Percentiles rank a stretch among this genome's conserved stretches.
Conservation (phyloP, 2,888 invertebrate genomes). For the Trissolcus japonicus region DNA sequence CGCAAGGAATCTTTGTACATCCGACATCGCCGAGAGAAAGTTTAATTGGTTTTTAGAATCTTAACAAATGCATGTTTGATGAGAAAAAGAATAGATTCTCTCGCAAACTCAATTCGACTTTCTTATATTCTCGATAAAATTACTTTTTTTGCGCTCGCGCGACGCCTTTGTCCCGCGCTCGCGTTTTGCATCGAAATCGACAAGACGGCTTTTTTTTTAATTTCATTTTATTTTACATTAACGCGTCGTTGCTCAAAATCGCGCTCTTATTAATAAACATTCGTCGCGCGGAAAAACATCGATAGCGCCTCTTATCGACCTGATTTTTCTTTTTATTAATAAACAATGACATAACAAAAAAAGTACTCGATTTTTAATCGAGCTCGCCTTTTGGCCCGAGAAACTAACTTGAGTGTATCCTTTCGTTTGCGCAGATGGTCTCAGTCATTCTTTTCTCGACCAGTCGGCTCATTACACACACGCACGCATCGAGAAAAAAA, state of each 20-base stretch:
- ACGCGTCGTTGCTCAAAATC: constrained; percentile 38
- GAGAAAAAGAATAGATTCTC: constrained; percentile 57
- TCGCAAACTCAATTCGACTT: constrained; percentile 56
- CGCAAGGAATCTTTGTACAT: constrained; percentile 56
- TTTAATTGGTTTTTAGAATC: constrained; percentile 58
- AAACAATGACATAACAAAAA: constrained; percentile 11
- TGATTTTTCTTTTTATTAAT: constrained; percentile 30
- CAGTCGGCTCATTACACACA: constrained; percentile 56
- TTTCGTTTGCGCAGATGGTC: constrained; percentile 51
- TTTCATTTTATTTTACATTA: constrained; percentile 11
- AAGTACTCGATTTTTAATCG: constrained; percentile 17
- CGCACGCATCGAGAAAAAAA: constrained; percentile 60
- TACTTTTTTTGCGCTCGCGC: constrained; percentile 33
- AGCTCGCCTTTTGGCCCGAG: constrained; percentile 13
- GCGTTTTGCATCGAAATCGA: constrained; percentile 44
- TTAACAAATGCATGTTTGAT: constrained; percentile 58
- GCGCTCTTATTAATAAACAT: constrained; percentile 41
- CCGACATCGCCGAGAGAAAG: constrained; percentile 56
- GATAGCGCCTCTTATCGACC: constrained; percentile 29
- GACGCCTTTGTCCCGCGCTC: constrained; percentile 33
- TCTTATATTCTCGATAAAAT: constrained; percentile 55
- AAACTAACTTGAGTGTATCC: constrained; percentile 32
- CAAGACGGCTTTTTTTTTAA: constrained; percentile 5
- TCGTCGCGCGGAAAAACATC: constrained; percentile 20
- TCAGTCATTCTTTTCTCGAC: constrained; percentile 35